Base-by-base conservation (phyloP, 2,888 invertebrate species). In the Phaonia tiefii region DNA sequence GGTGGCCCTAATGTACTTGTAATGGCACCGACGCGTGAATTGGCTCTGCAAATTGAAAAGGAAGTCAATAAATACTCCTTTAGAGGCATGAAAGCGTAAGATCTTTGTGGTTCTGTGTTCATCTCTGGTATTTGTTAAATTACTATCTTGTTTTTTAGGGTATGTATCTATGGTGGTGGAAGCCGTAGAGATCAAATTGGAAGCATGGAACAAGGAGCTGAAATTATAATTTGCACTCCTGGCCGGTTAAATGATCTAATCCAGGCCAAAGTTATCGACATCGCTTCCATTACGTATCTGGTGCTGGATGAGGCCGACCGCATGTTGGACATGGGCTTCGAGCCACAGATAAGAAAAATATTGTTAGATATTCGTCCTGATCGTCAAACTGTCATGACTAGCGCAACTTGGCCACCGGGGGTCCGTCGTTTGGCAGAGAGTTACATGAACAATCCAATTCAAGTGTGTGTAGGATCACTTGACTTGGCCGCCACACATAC, bases 321-420 rank as follows among this genome's bases (percentile, higher is more conserved):
- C 79, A 96, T 96, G 96, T 91, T 96, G 84, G 96, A 96, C 86
- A 95, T 96, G 95, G 96, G 96, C 17, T 96, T 96, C 88, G 96
- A 96, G 86, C 96, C 96, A 2, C 96, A 94, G 93, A 99, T 99
- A 83, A 93, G 96, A 46, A 96, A 95, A 88, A 94, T 95, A 13
- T 91, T 97, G 83, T 92, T 96, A 77, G 94, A 95, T 87, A 94
- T 97, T 22, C 93, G 97, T 71, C 97, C 97, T 7, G 97, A 97
- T 88, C 91, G 98, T 71, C 98, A 99, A 89, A 97, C 97, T n/a
- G 94, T 98, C 0, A 98, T 99, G 98, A 99, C 98, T 0, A 96
- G 96, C 88, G 99, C 99, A 13, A 99, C 99, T 0, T 99, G 98
- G 99, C 98, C 98, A 0, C 91, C 93, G 70, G 96, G 95, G 51